A percentile compares a stretch with the other conserved stretches of the same genome.
These are phyloP conservation scores for Epistrophe grossulariae DNA, from an alignment of 2,888 invertebrate genomes.

Conservation along the genomic window DNA sequence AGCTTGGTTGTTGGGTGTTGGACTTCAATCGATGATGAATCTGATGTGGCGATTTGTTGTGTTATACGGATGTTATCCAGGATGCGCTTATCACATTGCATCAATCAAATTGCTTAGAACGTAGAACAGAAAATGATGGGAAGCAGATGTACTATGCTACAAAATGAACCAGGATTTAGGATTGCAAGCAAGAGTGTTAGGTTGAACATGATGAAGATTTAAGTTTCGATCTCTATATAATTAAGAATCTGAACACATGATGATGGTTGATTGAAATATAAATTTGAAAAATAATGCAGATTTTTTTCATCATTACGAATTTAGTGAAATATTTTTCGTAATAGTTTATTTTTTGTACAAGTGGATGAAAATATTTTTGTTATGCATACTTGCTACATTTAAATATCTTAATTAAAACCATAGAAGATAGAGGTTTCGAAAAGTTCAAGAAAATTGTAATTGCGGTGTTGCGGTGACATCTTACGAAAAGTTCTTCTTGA, in stretches of 20 bases:
- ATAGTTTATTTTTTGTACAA: no score
- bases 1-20: constrained; percentile 22
- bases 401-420: no score
- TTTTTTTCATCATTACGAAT: no score
- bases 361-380: no score
- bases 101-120: constrained; percentile 47
- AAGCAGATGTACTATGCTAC: background rate
- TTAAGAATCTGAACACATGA: background rate
- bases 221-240: constrained; percentile 3
- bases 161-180: background rate
- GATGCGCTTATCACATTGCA: constrained; percentile 49
- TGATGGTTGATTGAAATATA: background rate
- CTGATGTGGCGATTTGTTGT: constrained; percentile 54
- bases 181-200: background rate
- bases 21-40: constrained; percentile 23
- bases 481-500: no score
- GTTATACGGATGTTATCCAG: constrained; percentile 42
- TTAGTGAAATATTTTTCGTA: background rate
- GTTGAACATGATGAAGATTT: background rate
- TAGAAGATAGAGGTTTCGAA: no score
- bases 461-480: no score
- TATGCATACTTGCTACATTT: no score
- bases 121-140: background rate
- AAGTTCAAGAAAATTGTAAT: no score
- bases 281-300: background rate